phyloP scores from a whole-genome alignment of 2,888 invertebrate species.

The Megastigmus dorsalis region DNA sequence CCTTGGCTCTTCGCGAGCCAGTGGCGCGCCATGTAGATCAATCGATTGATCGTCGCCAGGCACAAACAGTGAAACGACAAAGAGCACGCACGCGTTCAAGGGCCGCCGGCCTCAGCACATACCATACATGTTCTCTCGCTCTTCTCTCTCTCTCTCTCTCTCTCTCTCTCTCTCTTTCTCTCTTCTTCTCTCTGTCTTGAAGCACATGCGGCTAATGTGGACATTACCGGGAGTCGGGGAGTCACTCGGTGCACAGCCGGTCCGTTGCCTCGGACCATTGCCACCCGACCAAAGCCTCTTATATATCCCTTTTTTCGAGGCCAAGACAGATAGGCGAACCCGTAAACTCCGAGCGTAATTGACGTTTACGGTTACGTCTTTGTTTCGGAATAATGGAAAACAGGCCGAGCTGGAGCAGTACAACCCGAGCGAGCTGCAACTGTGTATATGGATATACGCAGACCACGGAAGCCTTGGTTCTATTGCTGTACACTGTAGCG shows the following conservation, averaged over 20 bases:
- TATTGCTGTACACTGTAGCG: too few relatives aligned
- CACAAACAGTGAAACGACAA: not conserved
- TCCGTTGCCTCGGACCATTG: slow-evolving; percentile 42
- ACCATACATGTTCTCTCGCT: not conserved
- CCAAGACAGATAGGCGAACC: slow-evolving; percentile 45
- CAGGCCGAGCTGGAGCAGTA: too few relatives aligned
- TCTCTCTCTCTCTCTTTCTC: not conserved
- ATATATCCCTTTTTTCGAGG: slow-evolving; percentile 33
- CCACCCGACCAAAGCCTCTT: not conserved
- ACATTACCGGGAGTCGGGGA: slow-evolving; percentile 58
- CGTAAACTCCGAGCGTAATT: slow-evolving; percentile 45
- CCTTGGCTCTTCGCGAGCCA: too few relatives aligned
- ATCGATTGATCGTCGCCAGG: slow-evolving; percentile 62
- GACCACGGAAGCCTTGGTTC: too few relatives aligned
- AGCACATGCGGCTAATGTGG: slow-evolving; percentile 72
- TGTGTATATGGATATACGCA: not conserved
- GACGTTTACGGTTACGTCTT: slow-evolving; percentile 49
- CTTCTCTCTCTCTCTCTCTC: not conserved
- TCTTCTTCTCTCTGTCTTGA: slow-evolving; percentile 66
- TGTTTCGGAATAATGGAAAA: slow-evolving; percentile 43
- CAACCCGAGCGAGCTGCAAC: not conserved
- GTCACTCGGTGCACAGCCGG: slow-evolving; percentile 38
- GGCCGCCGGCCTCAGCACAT: too few relatives aligned
- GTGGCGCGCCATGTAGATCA: slow-evolving; percentile 70
- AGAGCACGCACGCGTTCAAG: slow-evolving; percentile 17